A percentile compares a stretch with the other conserved stretches of the same genome.
phyloP scores from a whole-genome alignment of 2,113 vertebrate species.

The Progne subis region DNA sequence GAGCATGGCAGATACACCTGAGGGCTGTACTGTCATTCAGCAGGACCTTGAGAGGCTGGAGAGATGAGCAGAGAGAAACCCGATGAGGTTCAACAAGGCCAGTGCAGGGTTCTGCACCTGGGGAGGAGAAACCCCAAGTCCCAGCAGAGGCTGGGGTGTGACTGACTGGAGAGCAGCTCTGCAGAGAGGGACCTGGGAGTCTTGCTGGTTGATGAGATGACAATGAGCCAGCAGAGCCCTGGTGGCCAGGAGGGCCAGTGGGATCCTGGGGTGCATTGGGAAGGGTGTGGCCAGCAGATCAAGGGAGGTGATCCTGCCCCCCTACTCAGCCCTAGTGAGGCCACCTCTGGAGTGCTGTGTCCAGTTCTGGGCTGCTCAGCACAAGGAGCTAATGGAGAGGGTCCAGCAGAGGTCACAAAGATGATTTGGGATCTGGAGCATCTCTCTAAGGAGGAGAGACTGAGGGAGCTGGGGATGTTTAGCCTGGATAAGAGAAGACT shows the following conservation, averaged over 20 bases:
- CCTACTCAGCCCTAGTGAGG: fast-evolving
- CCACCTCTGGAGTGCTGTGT: neutral
- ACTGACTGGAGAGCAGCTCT: neutral
- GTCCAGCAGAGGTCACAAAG: neutral
- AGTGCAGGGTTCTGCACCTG: fast-evolving
- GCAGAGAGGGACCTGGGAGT: neutral
- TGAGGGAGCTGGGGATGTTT: neutral
- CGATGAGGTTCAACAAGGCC: fast-evolving
- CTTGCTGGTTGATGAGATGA: neutral
- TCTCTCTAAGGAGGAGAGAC: fast-evolving
- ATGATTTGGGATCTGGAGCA: fast-evolving
- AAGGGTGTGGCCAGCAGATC: neutral
- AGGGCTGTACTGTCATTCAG: neutral
- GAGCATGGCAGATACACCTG: fast-evolving
- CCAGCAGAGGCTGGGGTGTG: neutral
- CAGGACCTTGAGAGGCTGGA: neutral
- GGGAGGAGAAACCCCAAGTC: neutral
- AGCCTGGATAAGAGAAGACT: neutral
- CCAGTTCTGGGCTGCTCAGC: neutral
- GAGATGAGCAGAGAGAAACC: neutral
- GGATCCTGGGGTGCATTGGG: neutral
- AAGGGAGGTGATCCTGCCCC: neutral
- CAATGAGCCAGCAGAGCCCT: neutral
- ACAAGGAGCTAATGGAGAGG: neutral
- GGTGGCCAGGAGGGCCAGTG: neutral